A percentile compares a stretch with the other conserved stretches of the same genome.
Evolutionary conservation across 2,113 vertebrate genomes (phyloP).

Genomic region (Sciurus niger): DNA sequence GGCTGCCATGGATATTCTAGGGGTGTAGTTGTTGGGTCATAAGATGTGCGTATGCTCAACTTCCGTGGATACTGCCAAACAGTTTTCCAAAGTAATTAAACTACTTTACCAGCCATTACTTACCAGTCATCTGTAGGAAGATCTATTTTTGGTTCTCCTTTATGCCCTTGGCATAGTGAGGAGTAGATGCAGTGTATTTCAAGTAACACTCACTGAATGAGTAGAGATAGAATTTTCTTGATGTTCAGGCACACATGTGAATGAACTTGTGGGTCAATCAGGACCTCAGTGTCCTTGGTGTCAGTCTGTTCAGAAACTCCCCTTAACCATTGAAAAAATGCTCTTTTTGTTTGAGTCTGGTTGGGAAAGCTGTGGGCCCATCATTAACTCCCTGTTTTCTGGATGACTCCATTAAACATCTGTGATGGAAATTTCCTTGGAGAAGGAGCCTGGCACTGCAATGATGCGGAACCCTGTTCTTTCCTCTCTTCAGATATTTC

Average conservation of each 20-base stretch:
- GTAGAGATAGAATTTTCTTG: background rate
- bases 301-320: conserved; percentile 19
- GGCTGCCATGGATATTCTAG: background rate
- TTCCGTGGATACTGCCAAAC: background rate
- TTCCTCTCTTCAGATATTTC: background rate
- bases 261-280: background rate
- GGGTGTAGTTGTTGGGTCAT: background rate
- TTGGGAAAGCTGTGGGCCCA: background rate
- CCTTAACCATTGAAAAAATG: background rate
- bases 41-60: background rate
- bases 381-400: conserved; percentile 40
- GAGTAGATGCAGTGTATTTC: background rate
- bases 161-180: background rate
- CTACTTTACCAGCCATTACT: background rate
- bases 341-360: background rate
- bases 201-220: conserved; percentile 1
- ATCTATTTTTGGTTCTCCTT: background rate
- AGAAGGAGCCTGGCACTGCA: background rate
- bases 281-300: background rate
- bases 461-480: background rate
- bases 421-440: conserved; percentile 8
- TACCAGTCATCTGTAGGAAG: background rate
- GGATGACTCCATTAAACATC: background rate
- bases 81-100: conserved; percentile 17
- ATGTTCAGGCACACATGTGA: background rate